These are phyloP conservation scores for Aricia agestis DNA, from an alignment of 1,140 invertebrate genomes.

Conservation along the genomic window DNA sequence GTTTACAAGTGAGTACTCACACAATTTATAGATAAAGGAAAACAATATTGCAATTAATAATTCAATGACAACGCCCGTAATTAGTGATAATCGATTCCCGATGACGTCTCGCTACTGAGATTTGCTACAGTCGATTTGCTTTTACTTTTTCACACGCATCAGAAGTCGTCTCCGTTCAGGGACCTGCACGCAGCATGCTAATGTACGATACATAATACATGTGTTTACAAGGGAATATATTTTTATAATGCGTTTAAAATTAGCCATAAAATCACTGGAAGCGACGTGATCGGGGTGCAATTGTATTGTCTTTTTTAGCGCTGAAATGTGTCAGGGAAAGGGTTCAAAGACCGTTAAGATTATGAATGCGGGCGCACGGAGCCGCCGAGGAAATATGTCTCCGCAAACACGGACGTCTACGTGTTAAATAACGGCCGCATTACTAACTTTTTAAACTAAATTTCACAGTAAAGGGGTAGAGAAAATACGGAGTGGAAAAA, in stretches of 20 bases:
- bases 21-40: neutral
- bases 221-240: slow-evolving; percentile 72
- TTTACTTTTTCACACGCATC: slow-evolving; percentile 67
- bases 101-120: neutral
- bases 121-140: slow-evolving; percentile 46
- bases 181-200: slow-evolving; percentile 62
- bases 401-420: slow-evolving; percentile 54
- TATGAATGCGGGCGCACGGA: slow-evolving; percentile 70
- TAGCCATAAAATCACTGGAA: slow-evolving; percentile 48
- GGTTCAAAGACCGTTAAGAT: slow-evolving; percentile 54
- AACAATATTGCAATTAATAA: slow-evolving; percentile 17
- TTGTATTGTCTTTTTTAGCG: slow-evolving; percentile 27
- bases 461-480: neutral
- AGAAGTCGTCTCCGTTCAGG: slow-evolving; percentile 49
- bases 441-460: neutral
- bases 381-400: slow-evolving; percentile 61
- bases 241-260: slow-evolving; percentile 63
- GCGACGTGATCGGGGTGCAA: slow-evolving; percentile 37
- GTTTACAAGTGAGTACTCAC: slow-evolving; percentile 38
- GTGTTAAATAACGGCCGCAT: neutral
- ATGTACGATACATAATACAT: slow-evolving; percentile 73
- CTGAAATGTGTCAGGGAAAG: slow-evolving; percentile 55
- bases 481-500: neutral
- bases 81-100: neutral
- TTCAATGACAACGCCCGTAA: neutral